Evolutionary conservation across 2,113 vertebrate genomes (phyloP).

Genomic region (Arvicanthis niloticus): DNA sequence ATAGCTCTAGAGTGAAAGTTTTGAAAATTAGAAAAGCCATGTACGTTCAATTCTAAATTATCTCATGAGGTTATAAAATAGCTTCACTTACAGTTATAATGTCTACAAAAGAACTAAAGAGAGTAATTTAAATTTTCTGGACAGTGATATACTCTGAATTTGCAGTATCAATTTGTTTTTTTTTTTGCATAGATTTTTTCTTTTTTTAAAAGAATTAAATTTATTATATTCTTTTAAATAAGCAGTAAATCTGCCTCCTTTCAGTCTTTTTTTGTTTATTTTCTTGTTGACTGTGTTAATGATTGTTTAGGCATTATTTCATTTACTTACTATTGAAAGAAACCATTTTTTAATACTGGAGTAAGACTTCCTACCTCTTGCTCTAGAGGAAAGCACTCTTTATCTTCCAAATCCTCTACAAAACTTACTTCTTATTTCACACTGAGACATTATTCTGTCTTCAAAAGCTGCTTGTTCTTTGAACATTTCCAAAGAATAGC

Average conservation of each 20-base stretch:
- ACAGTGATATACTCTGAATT: constrained; percentile 8
- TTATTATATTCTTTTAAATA: constrained; percentile 8
- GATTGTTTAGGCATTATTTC: neutral
- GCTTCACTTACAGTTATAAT: neutral
- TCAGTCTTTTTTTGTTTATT: neutral
- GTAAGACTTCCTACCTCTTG: neutral
- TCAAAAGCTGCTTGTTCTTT: neutral
- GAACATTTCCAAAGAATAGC: neutral
- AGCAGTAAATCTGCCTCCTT: neutral
- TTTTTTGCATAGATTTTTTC: neutral
- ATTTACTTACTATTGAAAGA: constrained; percentile 19
- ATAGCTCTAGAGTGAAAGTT: neutral
- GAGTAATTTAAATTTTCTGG: constrained; percentile 6
- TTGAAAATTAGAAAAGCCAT: neutral
- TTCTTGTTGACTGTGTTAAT: neutral
- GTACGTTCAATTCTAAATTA: constrained; percentile 38
- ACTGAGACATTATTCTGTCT: neutral
- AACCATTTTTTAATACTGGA: neutral
- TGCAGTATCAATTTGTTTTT: neutral
- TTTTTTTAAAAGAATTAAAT: neutral
- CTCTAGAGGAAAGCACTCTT: neutral
- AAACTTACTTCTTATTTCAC: constrained; percentile 13
- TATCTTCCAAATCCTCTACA: neutral
- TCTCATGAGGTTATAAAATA: neutral
- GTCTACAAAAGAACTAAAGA: constrained; percentile 15